Conservation (phyloP, 2,888 invertebrate genomes). For the Choristoneura rosaceana region DNA sequence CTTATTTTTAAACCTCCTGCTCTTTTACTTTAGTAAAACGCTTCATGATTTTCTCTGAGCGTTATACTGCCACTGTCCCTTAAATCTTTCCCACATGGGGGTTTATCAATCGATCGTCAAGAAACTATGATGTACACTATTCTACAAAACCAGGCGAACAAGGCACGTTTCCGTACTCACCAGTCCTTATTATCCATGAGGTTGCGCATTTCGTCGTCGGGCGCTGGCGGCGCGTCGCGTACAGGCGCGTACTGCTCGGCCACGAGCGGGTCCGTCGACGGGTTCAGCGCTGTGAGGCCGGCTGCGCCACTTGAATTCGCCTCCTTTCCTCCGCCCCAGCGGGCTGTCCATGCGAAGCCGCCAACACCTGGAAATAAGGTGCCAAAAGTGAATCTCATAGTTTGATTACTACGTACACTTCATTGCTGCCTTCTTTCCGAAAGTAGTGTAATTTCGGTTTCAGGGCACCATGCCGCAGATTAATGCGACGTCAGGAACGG, state of each 20-base stretch:
- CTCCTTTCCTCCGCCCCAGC: constrained; percentile 82
- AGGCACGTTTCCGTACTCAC: constrained; percentile 69
- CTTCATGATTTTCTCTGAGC: too few relatives aligned
- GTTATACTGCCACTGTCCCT: too few relatives aligned
- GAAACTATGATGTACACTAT: not conserved
- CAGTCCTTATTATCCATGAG: constrained; percentile 92
- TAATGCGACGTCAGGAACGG: too few relatives aligned
- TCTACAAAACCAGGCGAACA: not conserved
- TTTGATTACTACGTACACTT: not conserved
- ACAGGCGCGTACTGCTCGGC: constrained; percentile 91
- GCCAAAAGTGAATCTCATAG: not conserved
- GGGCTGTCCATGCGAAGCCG: constrained; percentile 74
- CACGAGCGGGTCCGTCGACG: constrained; percentile 91
- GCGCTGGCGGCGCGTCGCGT: constrained; percentile 89
- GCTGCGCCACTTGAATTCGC: constrained; percentile 81
- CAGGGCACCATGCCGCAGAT: too few relatives aligned
- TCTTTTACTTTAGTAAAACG: too few relatives aligned
- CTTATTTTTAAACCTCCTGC: too few relatives aligned
- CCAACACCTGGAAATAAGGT: constrained; percentile 63
- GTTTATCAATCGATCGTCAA: too few relatives aligned
- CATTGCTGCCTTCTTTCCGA: too few relatives aligned
- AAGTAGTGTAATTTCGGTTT: too few relatives aligned
- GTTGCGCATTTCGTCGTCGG: constrained; percentile 89
- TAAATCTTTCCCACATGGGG: too few relatives aligned
- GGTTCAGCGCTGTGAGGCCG: constrained; percentile 88